Evolutionary conservation across 2,113 vertebrate genomes (phyloP).

Genomic region (Anser cygnoides): DNA sequence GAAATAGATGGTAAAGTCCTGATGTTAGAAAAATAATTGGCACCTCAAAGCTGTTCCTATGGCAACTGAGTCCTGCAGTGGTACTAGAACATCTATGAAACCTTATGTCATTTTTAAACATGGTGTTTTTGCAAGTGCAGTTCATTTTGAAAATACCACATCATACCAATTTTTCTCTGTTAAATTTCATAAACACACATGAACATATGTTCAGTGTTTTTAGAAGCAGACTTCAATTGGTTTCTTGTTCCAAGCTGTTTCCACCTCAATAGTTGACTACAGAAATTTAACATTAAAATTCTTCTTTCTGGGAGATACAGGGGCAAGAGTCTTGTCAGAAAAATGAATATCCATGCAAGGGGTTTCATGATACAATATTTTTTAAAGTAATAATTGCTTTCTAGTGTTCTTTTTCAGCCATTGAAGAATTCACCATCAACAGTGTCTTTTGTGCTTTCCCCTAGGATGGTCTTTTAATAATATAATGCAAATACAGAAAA

Average conservation of each 20-base stretch:
- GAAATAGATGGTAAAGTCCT: constrained; percentile 34
- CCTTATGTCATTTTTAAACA: not conserved
- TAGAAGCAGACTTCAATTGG: not conserved
- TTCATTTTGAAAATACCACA: not conserved
- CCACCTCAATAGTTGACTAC: not conserved
- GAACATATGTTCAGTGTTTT: not conserved
- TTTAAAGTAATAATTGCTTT: not conserved
- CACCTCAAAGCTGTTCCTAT: constrained; percentile 32
- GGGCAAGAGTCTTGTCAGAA: not conserved
- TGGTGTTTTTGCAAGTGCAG: not conserved
- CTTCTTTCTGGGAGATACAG: not conserved
- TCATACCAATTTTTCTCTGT: not conserved
- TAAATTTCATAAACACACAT: not conserved
- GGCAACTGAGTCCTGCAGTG: constrained; percentile 24
- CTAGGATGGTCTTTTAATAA: not conserved
- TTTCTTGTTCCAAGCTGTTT: not conserved
- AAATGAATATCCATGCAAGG: not conserved
- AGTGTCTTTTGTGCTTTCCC: not conserved
- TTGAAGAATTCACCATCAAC: not conserved
- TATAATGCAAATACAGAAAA: not conserved
- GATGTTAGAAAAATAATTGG: constrained; percentile 23
- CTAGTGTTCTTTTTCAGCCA: not conserved
- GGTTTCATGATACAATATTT: not conserved
- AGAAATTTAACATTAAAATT: not conserved
- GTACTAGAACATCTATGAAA: not conserved